phyloP scores from a whole-genome alignment of 2,797 vertebrate genomes.

The Coluber constrictor region DNA sequence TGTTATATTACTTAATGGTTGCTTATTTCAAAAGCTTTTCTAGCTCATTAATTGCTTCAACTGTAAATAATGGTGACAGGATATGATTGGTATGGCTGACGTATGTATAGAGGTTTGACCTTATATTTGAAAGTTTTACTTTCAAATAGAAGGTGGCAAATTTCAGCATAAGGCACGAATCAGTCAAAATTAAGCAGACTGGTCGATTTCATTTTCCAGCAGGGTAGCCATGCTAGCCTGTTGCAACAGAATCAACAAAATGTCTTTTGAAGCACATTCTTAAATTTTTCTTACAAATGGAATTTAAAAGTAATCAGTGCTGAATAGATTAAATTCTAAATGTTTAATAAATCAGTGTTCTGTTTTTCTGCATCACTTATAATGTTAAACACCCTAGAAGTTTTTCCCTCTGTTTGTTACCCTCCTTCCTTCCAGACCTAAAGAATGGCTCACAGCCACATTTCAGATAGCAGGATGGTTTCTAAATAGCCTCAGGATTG shows the following conservation, averaged over 20 bases:
- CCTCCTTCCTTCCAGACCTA: background rate
- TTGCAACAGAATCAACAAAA: background rate
- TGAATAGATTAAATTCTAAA: background rate
- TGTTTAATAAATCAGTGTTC: background rate
- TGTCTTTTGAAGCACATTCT: background rate
- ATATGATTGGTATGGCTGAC: constrained; percentile 32
- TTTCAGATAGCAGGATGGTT: background rate
- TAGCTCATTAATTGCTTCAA: constrained; percentile 11
- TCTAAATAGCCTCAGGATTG: background rate
- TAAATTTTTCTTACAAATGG: background rate
- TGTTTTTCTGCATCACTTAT: background rate
- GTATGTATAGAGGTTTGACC: constrained; percentile 8
- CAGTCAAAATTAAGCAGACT: background rate
- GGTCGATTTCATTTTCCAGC: background rate
- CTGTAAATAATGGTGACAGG: constrained; percentile 29
- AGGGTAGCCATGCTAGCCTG: background rate
- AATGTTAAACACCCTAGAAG: background rate
- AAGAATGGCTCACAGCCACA: background rate
- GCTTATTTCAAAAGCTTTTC: constrained; percentile 39
- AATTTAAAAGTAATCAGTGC: background rate
- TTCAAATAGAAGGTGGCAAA: background rate
- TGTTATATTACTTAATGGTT: constrained; percentile 44
- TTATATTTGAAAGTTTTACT: constrained; percentile 4
- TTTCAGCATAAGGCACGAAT: background rate
- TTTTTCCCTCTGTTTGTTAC: background rate